Evolutionary conservation across 2,797 vertebrate genomes (phyloP).

Genomic region (Urophycis tenuis): DNA sequence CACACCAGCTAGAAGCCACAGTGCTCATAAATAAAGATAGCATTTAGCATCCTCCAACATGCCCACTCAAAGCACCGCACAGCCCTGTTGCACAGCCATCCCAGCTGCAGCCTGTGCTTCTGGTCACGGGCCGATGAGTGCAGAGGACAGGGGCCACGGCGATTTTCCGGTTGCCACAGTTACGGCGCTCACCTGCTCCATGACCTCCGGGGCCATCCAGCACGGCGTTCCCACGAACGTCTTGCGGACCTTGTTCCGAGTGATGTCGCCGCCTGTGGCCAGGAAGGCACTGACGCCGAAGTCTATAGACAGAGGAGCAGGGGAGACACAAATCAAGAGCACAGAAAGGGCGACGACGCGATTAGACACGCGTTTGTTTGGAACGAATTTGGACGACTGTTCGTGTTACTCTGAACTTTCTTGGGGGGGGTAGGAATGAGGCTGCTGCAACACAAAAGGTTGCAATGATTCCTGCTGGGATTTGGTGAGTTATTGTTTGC

Average conservation of each 20-base stretch:
- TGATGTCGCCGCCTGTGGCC: conserved; percentile 94
- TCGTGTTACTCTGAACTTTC: background rate
- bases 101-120: too few relatives aligned
- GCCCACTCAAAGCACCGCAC: background rate
- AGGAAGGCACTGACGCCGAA: conserved; percentile 95
- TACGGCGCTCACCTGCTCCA: conserved; percentile 83
- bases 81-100: too few relatives aligned
- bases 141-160: background rate
- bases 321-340: background rate
- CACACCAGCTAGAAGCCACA: too few relatives aligned
- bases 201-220: conserved; percentile 98
- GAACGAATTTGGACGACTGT: too few relatives aligned
- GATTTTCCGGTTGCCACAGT: background rate
- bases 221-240: conserved; percentile 97
- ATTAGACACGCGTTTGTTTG: background rate
- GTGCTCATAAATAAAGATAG: too few relatives aligned
- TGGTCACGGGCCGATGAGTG: too few relatives aligned
- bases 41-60: too few relatives aligned
- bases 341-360: background rate
- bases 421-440: background rate
- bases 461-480: background rate
- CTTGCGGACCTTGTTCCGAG: conserved; percentile 96
- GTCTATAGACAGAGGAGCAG: conserved; percentile 61
- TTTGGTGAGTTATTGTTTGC: background rate
- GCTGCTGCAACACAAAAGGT: background rate